Conservation (phyloP, 2,888 invertebrate genomes). For the Rhabditoides inermis region DNA sequence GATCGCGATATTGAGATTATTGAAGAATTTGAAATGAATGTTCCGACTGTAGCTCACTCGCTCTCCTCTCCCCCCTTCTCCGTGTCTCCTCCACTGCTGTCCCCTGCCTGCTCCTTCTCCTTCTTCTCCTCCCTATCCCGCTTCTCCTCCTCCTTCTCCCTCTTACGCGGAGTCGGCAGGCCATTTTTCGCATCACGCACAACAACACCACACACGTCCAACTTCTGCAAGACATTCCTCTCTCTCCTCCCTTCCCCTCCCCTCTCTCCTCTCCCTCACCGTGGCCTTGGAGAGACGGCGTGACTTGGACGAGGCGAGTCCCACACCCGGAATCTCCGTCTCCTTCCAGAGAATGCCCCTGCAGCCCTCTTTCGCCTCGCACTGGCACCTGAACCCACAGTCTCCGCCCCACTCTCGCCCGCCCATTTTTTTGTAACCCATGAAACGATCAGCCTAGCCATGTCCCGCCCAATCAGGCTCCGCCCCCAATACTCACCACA, state of each 20-base stretch:
- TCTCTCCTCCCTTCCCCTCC: background rate
- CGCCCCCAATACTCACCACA: background rate
- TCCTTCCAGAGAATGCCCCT: background rate
- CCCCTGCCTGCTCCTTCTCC: slow-evolving; percentile 1
- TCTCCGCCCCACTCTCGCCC: background rate
- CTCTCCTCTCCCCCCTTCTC: background rate
- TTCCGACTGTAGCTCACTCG: background rate
- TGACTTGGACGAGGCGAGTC: too few species aligned
- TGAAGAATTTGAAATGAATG: background rate
- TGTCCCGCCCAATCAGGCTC: slow-evolving; percentile 1
- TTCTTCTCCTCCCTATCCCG: background rate
- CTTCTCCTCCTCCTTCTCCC: too few species aligned
- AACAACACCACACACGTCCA: background rate
- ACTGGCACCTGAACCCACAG: background rate
- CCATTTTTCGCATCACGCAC: background rate
- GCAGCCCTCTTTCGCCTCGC: background rate
- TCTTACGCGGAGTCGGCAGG: background rate
- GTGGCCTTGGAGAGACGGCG: too few species aligned
- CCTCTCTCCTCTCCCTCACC: background rate
- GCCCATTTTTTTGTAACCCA: background rate
- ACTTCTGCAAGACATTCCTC: background rate
- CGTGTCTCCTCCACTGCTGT: background rate
- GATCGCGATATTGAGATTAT: background rate
- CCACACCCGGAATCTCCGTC: background rate
- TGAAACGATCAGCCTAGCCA: background rate